phyloP scores from a whole-genome alignment of 2,113 vertebrate species.

The Butorides virescens region DNA sequence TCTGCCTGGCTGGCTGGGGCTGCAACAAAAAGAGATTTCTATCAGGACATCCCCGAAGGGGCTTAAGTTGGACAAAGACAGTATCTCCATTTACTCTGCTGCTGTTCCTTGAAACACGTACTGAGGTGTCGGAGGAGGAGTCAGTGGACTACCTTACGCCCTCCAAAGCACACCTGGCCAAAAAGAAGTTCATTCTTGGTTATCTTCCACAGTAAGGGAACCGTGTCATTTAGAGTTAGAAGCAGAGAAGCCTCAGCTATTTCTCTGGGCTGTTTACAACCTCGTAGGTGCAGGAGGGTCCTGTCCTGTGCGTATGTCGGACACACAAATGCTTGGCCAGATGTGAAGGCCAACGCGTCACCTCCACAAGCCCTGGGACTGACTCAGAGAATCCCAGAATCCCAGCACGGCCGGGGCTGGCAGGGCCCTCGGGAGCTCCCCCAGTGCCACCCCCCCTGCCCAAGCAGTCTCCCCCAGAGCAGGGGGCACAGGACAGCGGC shows the following conservation, averaged over 20 bases:
- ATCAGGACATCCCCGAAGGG: conserved; percentile 2
- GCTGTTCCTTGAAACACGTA: neutral
- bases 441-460: no score
- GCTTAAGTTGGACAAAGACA: neutral
- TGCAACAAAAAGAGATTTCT: conserved; percentile 56
- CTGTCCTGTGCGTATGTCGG: neutral
- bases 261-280: neutral
- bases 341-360: fast-evolving
- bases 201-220: neutral
- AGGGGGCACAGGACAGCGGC: no score
- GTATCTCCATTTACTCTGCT: neutral
- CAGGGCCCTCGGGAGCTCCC: no score
- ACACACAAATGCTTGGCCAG: neutral
- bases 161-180: neutral
- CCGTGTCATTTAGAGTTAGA: neutral
- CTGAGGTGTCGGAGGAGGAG: neutral
- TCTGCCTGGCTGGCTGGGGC: conserved; percentile 84
- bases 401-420: no score
- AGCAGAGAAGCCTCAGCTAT: neutral
- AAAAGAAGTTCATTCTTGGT: neutral
- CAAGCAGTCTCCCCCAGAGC: no score
- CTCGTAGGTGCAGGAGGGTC: neutral
- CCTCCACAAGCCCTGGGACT: neutral
- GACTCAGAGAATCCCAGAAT: fast-evolving
- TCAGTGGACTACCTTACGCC: neutral